These are phyloP conservation scores for Schizotus pectinicornis DNA, from an alignment of 2,888 invertebrate genomes.

Conservation along the genomic window DNA sequence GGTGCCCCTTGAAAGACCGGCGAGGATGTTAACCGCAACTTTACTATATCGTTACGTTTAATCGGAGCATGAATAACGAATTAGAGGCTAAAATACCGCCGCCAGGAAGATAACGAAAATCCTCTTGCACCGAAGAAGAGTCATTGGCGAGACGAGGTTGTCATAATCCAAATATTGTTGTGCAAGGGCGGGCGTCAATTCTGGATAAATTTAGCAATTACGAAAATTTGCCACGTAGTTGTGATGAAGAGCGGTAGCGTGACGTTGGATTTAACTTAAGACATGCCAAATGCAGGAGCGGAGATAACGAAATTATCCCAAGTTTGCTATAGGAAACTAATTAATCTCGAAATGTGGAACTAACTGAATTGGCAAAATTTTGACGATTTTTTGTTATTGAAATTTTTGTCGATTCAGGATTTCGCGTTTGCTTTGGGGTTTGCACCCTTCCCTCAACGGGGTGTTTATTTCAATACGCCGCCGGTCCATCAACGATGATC, in stretches of 20 bases:
- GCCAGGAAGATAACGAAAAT: background rate
- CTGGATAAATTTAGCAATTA: too few species aligned
- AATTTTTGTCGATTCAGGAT: background rate
- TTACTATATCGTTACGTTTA: constrained; percentile 21
- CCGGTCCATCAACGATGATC: constrained; percentile 3
- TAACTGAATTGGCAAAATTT: background rate
- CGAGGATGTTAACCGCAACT: constrained; percentile 19
- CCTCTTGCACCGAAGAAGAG: background rate
- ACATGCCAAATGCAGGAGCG: too few species aligned
- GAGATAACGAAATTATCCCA: too few species aligned
- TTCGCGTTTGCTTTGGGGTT: background rate
- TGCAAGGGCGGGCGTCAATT: too few species aligned
- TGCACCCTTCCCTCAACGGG: constrained; percentile 4
- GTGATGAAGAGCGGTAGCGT: too few species aligned
- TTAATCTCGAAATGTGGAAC: background rate
- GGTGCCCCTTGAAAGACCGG: constrained; percentile 5
- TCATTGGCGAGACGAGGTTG: too few species aligned
- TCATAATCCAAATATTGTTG: background rate
- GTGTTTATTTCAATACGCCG: constrained; percentile 11
- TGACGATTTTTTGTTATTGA: background rate
- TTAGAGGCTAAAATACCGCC: background rate
- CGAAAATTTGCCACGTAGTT: too few species aligned
- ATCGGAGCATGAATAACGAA: constrained; percentile 9
- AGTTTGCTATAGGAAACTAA: too few species aligned
- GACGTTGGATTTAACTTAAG: too few species aligned